Base-by-base conservation (phyloP, 2,888 invertebrate genomes). In the Halictus quadricinctus region DNA sequence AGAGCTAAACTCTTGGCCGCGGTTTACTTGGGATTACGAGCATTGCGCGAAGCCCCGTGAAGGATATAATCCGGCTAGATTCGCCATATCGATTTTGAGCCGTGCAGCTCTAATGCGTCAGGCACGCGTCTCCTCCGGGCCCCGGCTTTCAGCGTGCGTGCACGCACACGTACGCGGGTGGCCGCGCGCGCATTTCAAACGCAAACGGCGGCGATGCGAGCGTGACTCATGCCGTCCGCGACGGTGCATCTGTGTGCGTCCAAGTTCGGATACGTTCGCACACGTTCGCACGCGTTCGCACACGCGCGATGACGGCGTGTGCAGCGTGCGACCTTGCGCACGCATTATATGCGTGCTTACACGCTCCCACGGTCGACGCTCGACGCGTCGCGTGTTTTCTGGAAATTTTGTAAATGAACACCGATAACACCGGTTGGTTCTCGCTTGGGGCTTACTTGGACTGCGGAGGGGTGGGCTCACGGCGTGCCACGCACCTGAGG, bases 31-130 rank as follows among this genome's bases (percentile, higher is more conserved):
- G 92, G 92, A 93, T 93, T 92, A 93, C 92, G 87, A 91, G 92
- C 92, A 93, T 94, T 92, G 92, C 92, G 92, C 92, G 94, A 94
- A 94, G 93, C 94, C 94, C 92, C 92, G 91, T 92, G 93, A 87
- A 94, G 93, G 92, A 93, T 93, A 93, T 93, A 93, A 93, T 93
- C 94, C 92, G 90, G 92, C 93, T 94, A 93, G 93, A 94, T 94
- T 94, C 93, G 93, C 92, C 92, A 92, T 94, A 94, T 94, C 94
- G 94, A 94, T 94, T 94, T 94, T 93, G 91, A 91, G 92, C 91
- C 36, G 84, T 93, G 94, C 94, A 94, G 92, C 92, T 81, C 88
- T 81, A 82, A 81, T 81, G 84, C 89, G 89, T 89, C 89, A 83
- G 89, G 76, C 80, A 89, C 88, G 88, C 88, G 89, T 80, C 82